Base-by-base conservation (phyloP, 2,113 vertebrate genomes). In the Syrmaticus mikado region DNA sequence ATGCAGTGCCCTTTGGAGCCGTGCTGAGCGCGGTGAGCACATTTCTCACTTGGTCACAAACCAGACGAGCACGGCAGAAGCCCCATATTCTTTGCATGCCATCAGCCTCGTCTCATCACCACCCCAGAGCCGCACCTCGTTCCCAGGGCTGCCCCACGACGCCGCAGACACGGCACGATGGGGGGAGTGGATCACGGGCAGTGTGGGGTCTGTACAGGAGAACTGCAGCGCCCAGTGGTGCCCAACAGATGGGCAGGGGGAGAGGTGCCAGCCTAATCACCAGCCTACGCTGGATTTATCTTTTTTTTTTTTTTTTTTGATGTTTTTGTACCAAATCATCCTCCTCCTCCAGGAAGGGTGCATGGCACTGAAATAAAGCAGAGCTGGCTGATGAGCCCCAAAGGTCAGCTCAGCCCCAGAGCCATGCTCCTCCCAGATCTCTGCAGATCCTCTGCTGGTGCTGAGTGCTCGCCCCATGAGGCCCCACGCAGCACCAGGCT, bases 121-220 rank as follows among this genome's bases (percentile, higher is more conserved):
- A 24, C 20, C 48, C 34, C 41, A 32, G 41, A 74, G 78, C 48
- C 5, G 11, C 10, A 10, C 41, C 61, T 50, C 18, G 1, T 9
- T 67, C 41, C 50, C 8, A 2, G 1, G 4, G 75, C 57, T 61
- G 19, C 30, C 68, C 32, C 10, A 2, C n/a, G 16, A 36, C 76
- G 28, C 38, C 12, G 0, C 2, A 10, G 36, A 3, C 52, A 0
- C 0, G 10, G 60, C 46, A 57, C 64, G 48, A 19, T 0, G 4
- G n/a, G 34, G 25, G 25, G 28, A 86, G 50, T 0, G 3, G 68
- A 32, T 46, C 2, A 1, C 18, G 68, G 46, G 68, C 76, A n/a
- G 46, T 0, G 2, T 1, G 3, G 40, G 28, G 21, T 9, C 30
- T n/a, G 25, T 19, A 79, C 0, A 1, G 38, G 90, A 32, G 34